These are phyloP conservation scores for Seira sanloemensis DNA, from an alignment of 2,888 invertebrate genomes.

Conservation along the genomic window DNA sequence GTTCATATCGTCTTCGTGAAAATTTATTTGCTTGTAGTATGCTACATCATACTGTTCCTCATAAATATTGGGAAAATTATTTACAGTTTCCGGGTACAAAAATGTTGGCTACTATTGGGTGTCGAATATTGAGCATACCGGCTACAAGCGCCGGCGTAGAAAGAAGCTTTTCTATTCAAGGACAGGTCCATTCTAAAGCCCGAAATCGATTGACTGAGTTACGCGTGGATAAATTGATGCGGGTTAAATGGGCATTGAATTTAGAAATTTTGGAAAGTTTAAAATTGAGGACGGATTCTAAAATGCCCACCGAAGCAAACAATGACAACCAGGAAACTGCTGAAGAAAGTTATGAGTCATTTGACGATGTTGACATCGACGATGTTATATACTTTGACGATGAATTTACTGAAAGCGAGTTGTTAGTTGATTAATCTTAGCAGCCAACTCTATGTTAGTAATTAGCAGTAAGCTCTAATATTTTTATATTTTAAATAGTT, in stretches of 20 bases:
- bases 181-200: slow-evolving; percentile 8
- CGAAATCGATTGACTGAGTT: not conserved
- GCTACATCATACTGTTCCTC: not conserved
- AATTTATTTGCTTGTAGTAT: not conserved
- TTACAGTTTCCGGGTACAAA: not conserved
- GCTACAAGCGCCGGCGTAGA: slow-evolving; percentile 14
- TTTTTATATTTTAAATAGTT: too few species aligned
- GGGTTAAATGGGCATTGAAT: slow-evolving; percentile 15
- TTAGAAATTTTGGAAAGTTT: not conserved
- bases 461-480: too few species aligned
- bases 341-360: too few species aligned
- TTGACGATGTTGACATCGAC: slow-evolving; percentile 10
- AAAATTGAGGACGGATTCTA: too few species aligned
- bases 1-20: not conserved
- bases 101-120: not conserved
- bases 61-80: not conserved
- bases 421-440: slow-evolving; percentile 1
- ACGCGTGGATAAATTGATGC: slow-evolving; percentile 12
- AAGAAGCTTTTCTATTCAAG: not conserved
- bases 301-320: too few species aligned
- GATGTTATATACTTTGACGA: slow-evolving; percentile 9
- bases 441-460: too few species aligned
- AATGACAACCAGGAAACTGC: not conserved
- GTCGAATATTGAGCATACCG: not conserved
- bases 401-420: not conserved